Conservation (phyloP, 2,888 invertebrate genomes). For the Litoditis marina region DNA sequence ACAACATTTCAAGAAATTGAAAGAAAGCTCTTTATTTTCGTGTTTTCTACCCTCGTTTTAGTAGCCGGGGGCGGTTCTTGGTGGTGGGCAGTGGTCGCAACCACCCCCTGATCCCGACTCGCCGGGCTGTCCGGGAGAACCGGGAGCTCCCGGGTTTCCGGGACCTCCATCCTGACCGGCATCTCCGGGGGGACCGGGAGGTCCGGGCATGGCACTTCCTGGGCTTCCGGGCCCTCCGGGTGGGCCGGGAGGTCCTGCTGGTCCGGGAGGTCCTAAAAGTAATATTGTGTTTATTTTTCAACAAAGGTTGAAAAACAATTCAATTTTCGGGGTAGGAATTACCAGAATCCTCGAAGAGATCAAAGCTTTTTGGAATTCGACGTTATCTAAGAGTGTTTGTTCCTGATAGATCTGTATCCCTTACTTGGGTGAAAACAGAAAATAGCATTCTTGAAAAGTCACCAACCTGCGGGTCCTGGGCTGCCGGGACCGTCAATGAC, state of each 20-base stretch:
- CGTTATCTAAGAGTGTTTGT: too few relatives aligned
- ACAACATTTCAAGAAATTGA: too few relatives aligned
- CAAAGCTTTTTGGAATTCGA: too few relatives aligned
- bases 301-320: too few relatives aligned
- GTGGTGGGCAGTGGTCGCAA: constrained; percentile 53
- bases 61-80: constrained; percentile 51
- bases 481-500: constrained; percentile 32
- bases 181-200: constrained; percentile 26
- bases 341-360: too few relatives aligned
- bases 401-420: too few relatives aligned
- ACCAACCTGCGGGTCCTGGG: constrained; percentile 24
- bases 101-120: constrained; percentile 32
- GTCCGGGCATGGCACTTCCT: constrained; percentile 40
- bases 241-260: constrained; percentile 42
- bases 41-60: too few relatives aligned
- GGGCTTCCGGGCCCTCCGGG: constrained; percentile 42
- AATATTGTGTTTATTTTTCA: too few relatives aligned
- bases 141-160: constrained; percentile 37
- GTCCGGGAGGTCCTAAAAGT: constrained; percentile 37
- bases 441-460: neutral
- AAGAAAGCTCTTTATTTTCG: too few relatives aligned
- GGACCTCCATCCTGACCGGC: neutral
- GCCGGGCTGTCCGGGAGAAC: constrained; percentile 23
- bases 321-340: too few relatives aligned
- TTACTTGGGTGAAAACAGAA: neutral